phyloP scores from a whole-genome alignment of 2,797 vertebrate species.

The Psittacula derbiana region DNA sequence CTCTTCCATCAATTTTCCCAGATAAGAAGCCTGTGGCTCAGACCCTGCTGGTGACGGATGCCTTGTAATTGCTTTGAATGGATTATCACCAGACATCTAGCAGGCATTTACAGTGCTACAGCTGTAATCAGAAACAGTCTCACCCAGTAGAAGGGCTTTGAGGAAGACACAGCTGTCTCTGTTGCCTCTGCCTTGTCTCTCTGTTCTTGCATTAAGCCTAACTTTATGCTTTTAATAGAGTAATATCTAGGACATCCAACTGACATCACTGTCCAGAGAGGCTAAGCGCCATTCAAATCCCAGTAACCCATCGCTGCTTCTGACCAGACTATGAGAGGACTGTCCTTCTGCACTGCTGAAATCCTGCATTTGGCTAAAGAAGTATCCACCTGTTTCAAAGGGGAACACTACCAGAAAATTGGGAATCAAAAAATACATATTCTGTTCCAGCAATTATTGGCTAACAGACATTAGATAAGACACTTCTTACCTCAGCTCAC shows the following conservation, averaged over 20 bases:
- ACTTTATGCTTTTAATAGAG: neutral
- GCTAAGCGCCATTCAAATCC: neutral
- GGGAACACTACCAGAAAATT: neutral
- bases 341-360: neutral
- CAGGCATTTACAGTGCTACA: slow-evolving; percentile 38
- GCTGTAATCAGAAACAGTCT: neutral
- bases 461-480: neutral
- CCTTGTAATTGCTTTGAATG: slow-evolving; percentile 62
- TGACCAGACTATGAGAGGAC: neutral
- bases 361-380: neutral
- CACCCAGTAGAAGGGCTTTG: neutral
- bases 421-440: neutral
- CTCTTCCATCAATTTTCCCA: slow-evolving; percentile 52
- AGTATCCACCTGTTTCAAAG: neutral
- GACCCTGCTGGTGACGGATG: slow-evolving; percentile 62
- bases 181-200: slow-evolving; percentile 5
- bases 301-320: neutral
- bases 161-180: slow-evolving; percentile 19
- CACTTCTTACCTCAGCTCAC: neutral
- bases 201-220: neutral
- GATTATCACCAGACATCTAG: slow-evolving; percentile 58
- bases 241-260: neutral
- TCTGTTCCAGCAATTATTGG: neutral
- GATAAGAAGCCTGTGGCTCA: slow-evolving; percentile 60
- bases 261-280: neutral